Base-by-base conservation (phyloP, 1,140 invertebrate species). In the Drosophila parvula region DNA sequence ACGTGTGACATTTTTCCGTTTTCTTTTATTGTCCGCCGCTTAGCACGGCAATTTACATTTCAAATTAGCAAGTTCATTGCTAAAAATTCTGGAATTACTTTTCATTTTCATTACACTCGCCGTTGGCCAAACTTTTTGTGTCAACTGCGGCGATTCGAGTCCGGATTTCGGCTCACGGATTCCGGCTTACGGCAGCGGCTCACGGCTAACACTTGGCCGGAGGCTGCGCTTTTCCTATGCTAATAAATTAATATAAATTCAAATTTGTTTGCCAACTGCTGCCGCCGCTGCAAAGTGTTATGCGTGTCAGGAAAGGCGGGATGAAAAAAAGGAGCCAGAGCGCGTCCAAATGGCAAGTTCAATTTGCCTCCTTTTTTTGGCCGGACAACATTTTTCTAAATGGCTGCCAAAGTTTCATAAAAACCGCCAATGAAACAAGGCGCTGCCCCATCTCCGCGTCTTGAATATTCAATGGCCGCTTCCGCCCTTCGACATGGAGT, bases 161-260 rank as follows among this genome's bases (percentile, higher is more conserved):
- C 58, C 58, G 71, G 64, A 53, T 22, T 53, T 53, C 50, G 32
- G 50, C 32, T 36, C 32, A 14, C 50, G 32, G 48, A 51, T 12
- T 34, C 30, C 48, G 30, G 30, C 48, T 51, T 50, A 16, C 41
- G 41, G 34, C 38, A 41, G 7, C 7, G 30, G 30, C 30, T 57
- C 22, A 41, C 22, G 55, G 43, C 53, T 51, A 34, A 56, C 40
- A 61, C 60, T 64, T 38, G 51, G 59, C 51, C 36, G 38, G 30
- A 57, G 60, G 73, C 82, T 86, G 83, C 83, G 83, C 77, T 89
- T 88, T 83, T 78, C 69, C 84, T 89, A 89, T 89, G 84, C 84
- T 89, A 89, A 89, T 89, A 89, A 89, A 89, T 89, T 89, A 89
- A 89, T 89, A 89, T 89, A 89, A 89, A 89, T 89, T 89, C 84